Evolutionary conservation across 2,888 invertebrate species (phyloP).

Genomic region (Tenthredo scrophulariae): DNA sequence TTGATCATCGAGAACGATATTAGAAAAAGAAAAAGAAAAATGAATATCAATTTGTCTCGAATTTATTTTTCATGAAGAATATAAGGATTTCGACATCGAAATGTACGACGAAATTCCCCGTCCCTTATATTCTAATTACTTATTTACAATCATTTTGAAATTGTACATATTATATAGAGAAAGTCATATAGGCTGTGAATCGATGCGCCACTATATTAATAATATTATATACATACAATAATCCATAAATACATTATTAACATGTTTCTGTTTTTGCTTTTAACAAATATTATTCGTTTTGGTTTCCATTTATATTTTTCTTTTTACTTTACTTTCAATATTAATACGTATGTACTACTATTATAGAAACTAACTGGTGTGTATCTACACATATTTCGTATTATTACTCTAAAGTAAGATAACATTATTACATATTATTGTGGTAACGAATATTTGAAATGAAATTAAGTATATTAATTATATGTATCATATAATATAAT

Average conservation of each 20-base stretch:
- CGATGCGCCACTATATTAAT: conserved; percentile 39
- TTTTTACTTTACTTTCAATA: not conserved
- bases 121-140: not conserved
- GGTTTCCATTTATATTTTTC: not conserved
- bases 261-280: not conserved
- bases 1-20: not conserved
- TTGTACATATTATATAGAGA: conserved; percentile 42
- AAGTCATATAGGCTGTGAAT: conserved; percentile 52
- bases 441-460: not conserved
- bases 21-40: not conserved
- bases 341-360: not conserved
- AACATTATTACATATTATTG: not conserved
- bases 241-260: not conserved
- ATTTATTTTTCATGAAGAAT: not conserved
- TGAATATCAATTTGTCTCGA: not conserved
- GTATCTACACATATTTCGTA: not conserved
- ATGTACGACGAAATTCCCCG: conserved; percentile 1
- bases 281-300: not conserved
- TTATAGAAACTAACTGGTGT: not conserved
- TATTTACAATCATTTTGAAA: not conserved
- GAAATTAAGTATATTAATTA: conserved; percentile 19
- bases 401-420: not conserved
- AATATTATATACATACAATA: not conserved
- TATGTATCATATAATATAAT: not conserved
- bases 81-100: not conserved